phyloP scores from a whole-genome alignment of 2,888 invertebrate genomes.

The Caenorhabditis uteleia region DNA sequence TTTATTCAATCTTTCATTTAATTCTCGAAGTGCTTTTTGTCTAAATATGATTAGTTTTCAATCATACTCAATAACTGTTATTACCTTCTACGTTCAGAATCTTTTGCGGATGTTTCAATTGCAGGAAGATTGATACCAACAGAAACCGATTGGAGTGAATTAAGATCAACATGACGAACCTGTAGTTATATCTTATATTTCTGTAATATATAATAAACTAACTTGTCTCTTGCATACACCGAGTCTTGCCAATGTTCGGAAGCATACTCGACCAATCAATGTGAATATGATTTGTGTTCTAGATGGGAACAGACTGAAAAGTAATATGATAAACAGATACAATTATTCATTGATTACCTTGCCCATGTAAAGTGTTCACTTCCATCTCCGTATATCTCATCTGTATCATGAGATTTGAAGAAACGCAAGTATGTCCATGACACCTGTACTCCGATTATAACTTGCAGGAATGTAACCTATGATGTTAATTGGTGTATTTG shows the following conservation, averaged over 20 bases:
- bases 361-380: constrained; percentile 68
- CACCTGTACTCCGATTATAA: constrained; percentile 60
- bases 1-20: constrained; percentile 61
- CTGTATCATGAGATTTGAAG: constrained; percentile 53
- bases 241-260: constrained; percentile 48
- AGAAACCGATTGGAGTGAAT: constrained; percentile 52
- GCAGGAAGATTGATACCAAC: constrained; percentile 46
- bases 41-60: constrained; percentile 13
- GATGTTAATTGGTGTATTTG: constrained; percentile 1
- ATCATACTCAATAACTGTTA: not conserved
- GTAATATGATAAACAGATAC: not conserved
- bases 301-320: constrained; percentile 62
- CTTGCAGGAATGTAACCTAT: constrained; percentile 41
- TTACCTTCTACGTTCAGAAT: constrained; percentile 48
- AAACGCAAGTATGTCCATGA: constrained; percentile 68
- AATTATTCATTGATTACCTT: constrained; percentile 55
- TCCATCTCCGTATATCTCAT: constrained; percentile 59
- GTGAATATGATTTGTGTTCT: constrained; percentile 55
- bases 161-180: constrained; percentile 56
- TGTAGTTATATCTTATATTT: constrained; percentile 2
- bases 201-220: not conserved
- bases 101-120: constrained; percentile 43
- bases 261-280: constrained; percentile 50
- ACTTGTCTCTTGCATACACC: constrained; percentile 55
- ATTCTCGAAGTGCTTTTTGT: constrained; percentile 53